Conservation (phyloP, 2,888 invertebrate species). For the Oligia fasciuncula region DNA sequence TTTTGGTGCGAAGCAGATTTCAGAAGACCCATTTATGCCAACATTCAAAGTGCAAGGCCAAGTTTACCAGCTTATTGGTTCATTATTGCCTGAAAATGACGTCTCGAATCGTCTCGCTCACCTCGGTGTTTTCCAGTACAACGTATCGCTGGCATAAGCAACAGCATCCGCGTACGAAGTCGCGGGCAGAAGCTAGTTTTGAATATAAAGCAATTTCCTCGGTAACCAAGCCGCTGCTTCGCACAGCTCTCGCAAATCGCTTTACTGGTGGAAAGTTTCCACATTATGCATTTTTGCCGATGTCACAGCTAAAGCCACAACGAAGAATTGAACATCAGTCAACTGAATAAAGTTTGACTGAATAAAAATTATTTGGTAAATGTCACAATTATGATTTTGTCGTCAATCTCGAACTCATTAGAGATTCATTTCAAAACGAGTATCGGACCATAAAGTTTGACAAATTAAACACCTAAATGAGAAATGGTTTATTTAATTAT, state of each 20-base stretch:
- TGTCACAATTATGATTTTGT: conserved; percentile 24
- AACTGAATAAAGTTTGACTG: conserved; percentile 1
- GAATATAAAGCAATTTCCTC: neutral
- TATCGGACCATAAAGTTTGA: conserved; percentile 70
- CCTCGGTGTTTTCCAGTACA: too few relatives aligned
- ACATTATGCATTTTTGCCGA: neutral
- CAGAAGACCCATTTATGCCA: too few relatives aligned
- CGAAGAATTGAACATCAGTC: neutral
- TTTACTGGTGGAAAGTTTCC: neutral
- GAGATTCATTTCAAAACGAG: conserved; percentile 70
- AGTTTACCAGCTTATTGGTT: too few relatives aligned
- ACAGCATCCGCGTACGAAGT: too few relatives aligned
- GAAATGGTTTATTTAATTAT: conserved; percentile 67
- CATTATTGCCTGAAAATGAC: too few relatives aligned
- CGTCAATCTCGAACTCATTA: conserved; percentile 67
- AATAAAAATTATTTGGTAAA: conserved; percentile 23
- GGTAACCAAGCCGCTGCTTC: neutral
- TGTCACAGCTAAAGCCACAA: neutral
- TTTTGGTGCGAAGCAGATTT: too few relatives aligned
- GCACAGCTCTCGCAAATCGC: neutral
- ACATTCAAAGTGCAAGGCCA: too few relatives aligned
- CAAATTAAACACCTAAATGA: conserved; percentile 73
- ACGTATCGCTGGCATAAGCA: too few relatives aligned
- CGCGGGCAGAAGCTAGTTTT: too few relatives aligned
- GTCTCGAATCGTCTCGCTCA: too few relatives aligned